These are phyloP conservation scores for Synergus gifuensis DNA, from an alignment of 2,888 invertebrate species.

Conservation along the genomic window DNA sequence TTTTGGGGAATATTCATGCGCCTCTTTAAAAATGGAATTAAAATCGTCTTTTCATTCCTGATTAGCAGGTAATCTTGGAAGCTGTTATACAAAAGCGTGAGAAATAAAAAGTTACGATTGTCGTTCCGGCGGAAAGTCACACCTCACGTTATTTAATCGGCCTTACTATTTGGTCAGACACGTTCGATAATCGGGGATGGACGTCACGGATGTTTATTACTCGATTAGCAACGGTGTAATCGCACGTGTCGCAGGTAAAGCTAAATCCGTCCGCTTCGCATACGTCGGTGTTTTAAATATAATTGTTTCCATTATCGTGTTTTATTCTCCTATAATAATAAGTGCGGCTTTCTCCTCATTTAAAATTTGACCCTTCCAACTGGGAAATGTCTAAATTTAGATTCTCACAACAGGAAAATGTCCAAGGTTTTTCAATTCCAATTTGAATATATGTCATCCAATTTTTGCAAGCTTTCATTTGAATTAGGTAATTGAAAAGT, in stretches of 20 bases:
- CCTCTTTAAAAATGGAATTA: too few relatives aligned
- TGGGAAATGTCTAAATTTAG: too few relatives aligned
- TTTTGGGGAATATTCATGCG: too few relatives aligned
- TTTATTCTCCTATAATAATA: neutral
- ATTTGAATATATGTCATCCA: too few relatives aligned
- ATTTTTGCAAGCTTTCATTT: too few relatives aligned
- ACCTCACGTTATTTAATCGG: constrained; percentile 39
- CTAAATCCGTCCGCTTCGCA: constrained; percentile 3
- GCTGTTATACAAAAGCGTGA: neutral
- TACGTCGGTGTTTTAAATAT: constrained; percentile 26
- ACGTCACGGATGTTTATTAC: constrained; percentile 41
- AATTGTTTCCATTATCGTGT: constrained; percentile 33
- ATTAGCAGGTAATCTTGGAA: constrained; percentile 13
- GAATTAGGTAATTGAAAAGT: too few relatives aligned
- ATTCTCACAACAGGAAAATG: too few relatives aligned
- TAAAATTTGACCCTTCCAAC: neutral
- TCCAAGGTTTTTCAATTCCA: too few relatives aligned
- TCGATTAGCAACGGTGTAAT: constrained; percentile 38
- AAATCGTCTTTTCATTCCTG: too few relatives aligned
- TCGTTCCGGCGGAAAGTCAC: constrained; percentile 29
- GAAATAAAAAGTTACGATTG: constrained; percentile 29
- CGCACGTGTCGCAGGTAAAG: constrained; percentile 39
- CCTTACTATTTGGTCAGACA: constrained; percentile 34
- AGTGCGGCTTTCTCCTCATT: constrained; percentile 2
- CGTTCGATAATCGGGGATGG: constrained; percentile 40